These are phyloP conservation scores for Caenorhabditis sinica DNA, from an alignment of 2,888 invertebrate genomes.

Conservation along the genomic window DNA sequence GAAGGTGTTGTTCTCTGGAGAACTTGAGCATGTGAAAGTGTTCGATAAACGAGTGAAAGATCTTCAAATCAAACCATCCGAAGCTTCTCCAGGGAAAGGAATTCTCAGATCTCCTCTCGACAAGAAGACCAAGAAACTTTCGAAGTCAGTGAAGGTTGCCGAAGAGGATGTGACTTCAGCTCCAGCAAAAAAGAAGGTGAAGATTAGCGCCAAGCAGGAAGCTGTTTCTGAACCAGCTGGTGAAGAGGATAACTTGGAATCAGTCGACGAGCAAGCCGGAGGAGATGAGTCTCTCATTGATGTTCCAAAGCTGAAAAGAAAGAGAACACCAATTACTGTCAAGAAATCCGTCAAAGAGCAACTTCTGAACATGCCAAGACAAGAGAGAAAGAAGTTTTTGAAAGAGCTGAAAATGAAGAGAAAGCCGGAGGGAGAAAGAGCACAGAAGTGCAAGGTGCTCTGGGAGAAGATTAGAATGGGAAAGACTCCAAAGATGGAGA, in stretches of 20 bases:
- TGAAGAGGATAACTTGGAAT: conserved; percentile 49
- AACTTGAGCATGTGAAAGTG: conserved; percentile 70
- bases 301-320: conserved; percentile 55
- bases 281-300: conserved; percentile 41
- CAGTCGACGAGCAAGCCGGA: conserved; percentile 45
- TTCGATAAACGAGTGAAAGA: conserved; percentile 71
- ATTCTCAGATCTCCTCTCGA: conserved; percentile 65
- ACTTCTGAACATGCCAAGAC: conserved; percentile 76
- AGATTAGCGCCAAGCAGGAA: conserved; percentile 16
- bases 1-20: conserved; percentile 73
- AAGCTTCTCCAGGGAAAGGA: conserved; percentile 74
- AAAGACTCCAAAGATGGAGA: conserved; percentile 77
- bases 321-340: conserved; percentile 47
- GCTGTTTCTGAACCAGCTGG: conserved; percentile 46
- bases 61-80: conserved; percentile 68
- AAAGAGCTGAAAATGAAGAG: conserved; percentile 75
- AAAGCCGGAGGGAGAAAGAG: conserved; percentile 76
- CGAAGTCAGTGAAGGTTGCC: conserved; percentile 18
- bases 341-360: conserved; percentile 80
- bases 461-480: conserved; percentile 79
- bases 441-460: conserved; percentile 74
- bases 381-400: conserved; percentile 78
- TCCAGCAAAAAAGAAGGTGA: conserved; percentile 59
- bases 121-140: conserved; percentile 60
- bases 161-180: conserved; percentile 40